Percentiles rank a stretch among this genome's conserved stretches.
Conservation (phyloP, 2,113 vertebrate species). For the Hippoglossus stenolepis region DNA sequence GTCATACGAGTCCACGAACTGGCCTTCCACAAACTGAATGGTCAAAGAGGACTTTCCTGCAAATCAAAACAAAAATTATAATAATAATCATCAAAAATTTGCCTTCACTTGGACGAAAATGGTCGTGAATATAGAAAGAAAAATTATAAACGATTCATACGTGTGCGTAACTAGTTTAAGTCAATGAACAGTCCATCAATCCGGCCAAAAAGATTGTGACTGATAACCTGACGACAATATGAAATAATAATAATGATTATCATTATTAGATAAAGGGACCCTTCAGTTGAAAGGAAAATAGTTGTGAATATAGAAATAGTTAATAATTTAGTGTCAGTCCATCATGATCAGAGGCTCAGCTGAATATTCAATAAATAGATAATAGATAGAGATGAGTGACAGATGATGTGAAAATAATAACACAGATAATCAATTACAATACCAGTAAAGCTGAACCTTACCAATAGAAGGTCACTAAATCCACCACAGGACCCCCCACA, state of each 20-base stretch:
- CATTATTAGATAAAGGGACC: neutral
- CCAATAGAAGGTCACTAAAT: neutral
- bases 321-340: neutral
- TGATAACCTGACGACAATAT: neutral
- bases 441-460: neutral
- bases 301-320: neutral
- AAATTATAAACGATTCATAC: too few relatives aligned
- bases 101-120: neutral
- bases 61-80: conserved; percentile 31
- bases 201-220: neutral
- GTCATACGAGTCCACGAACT: conserved; percentile 99
- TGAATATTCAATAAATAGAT: too few relatives aligned
- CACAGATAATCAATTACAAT: neutral
- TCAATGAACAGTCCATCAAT: neutral
- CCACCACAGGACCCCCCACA: too few relatives aligned
- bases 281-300: too few relatives aligned
- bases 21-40: conserved; percentile 99
- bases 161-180: too few relatives aligned
- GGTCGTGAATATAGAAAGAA: neutral
- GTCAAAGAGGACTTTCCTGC: conserved; percentile 98
- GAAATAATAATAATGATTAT: neutral
- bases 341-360: neutral
- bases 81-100: neutral
- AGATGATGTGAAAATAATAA: neutral
- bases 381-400: too few relatives aligned